Percentiles rank a stretch among this genome's conserved stretches.
phyloP scores from a whole-genome alignment of 2,888 invertebrate species.

The Dromius quadrimaculatus region DNA sequence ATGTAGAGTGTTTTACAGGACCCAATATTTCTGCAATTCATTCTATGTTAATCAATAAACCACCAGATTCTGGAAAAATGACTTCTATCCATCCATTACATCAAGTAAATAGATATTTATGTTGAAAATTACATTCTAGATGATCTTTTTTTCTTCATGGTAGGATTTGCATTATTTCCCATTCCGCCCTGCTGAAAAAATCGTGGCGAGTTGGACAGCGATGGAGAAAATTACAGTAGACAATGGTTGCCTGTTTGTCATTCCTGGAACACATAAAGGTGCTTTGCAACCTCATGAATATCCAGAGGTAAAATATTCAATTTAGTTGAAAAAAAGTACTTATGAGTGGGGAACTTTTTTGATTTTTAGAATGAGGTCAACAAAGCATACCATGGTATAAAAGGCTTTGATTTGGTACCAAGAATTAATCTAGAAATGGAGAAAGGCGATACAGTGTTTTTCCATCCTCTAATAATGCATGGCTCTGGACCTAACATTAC shows the following conservation, averaged over 20 bases:
- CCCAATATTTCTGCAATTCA: constrained; percentile 81
- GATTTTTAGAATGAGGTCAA: constrained; percentile 70
- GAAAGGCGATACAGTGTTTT: constrained; percentile 89
- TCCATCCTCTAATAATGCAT: constrained; percentile 88
- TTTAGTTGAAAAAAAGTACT: constrained; percentile 12
- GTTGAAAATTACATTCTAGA: background rate
- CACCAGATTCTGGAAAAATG: constrained; percentile 78
- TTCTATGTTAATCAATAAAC: constrained; percentile 91
- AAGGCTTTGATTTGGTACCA: constrained; percentile 66
- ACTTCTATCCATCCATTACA: constrained; percentile 77
- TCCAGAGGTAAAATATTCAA: constrained; percentile 1
- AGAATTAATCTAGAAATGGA: constrained; percentile 80
- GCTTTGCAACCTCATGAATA: constrained; percentile 20
- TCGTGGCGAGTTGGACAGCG: constrained; percentile 91
- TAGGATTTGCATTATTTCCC: constrained; percentile 91
- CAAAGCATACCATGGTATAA: constrained; percentile 78
- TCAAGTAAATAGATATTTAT: constrained; percentile 69
- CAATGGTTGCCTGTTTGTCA: constrained; percentile 86
- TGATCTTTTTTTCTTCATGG: constrained; percentile 52
- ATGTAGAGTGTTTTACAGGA: constrained; percentile 80
- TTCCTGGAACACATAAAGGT: constrained; percentile 82
- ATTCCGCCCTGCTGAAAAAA: constrained; percentile 82
- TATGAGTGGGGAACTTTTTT: constrained; percentile 1
- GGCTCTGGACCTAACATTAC: constrained; percentile 86
- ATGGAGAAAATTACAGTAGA: constrained; percentile 79